These are phyloP conservation scores for Meliscaeva auricollis DNA, from an alignment of 2,888 invertebrate genomes.

Conservation along the genomic window DNA sequence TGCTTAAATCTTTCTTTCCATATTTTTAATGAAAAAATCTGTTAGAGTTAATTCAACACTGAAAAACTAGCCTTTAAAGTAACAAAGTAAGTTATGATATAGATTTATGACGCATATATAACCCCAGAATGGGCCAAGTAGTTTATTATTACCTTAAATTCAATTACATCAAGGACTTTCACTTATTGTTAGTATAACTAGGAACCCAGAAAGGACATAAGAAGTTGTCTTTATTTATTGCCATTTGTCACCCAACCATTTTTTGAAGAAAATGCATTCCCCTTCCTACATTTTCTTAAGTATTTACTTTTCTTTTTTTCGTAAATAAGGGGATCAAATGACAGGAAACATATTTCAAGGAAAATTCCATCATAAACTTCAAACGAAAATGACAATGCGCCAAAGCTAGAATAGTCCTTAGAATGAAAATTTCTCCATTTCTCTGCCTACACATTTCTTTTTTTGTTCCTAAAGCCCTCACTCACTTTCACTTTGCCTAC, in stretches of 20 bases:
- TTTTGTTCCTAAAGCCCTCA: not conserved
- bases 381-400: slow-evolving; percentile 17
- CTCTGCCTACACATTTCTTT: not conserved
- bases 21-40: too few relatives aligned
- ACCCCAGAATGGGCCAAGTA: not conserved
- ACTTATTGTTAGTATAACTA: not conserved
- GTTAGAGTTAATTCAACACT: too few relatives aligned
- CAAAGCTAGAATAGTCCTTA: not conserved
- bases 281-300: not conserved
- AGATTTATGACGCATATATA: too few relatives aligned
- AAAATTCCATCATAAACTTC: slow-evolving; percentile 12
- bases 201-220: not conserved
- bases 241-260: not conserved
- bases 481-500: not conserved
- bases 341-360: slow-evolving; percentile 1
- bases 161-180: not conserved
- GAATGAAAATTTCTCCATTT: not conserved
- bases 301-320: not conserved
- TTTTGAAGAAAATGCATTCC: slow-evolving; percentile 4
- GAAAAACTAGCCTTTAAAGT: too few relatives aligned
- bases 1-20: too few relatives aligned
- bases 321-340: slow-evolving; percentile 9
- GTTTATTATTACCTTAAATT: not conserved
- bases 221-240: not conserved
- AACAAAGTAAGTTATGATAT: too few relatives aligned